Evolutionary conservation across 1,140 invertebrate species (phyloP).

Genomic region (Spodoptera litura): DNA sequence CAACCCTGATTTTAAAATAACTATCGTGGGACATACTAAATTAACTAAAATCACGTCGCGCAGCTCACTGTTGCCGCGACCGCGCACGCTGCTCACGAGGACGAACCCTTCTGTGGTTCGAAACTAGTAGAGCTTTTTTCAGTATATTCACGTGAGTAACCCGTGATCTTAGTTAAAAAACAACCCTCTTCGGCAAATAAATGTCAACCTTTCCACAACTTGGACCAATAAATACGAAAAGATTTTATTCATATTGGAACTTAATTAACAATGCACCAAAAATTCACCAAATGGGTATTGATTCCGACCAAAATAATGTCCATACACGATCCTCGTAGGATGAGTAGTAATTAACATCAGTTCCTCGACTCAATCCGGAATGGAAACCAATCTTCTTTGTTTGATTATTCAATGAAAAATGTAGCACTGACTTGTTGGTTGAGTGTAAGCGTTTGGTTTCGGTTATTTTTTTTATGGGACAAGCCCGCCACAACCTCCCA

Average conservation of each 20-base stretch:
- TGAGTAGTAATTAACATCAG: conserved; percentile 23
- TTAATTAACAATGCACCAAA: not conserved
- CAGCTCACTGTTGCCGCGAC: too few species aligned
- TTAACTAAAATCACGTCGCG: too few species aligned
- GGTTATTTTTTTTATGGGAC: too few species aligned
- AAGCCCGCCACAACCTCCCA: too few species aligned
- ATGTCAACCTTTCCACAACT: not conserved
- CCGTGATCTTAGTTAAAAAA: not conserved
- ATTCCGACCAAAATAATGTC: not conserved
- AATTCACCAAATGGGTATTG: not conserved
- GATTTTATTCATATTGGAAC: not conserved
- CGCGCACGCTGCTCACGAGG: too few species aligned
- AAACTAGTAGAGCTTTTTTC: too few species aligned
- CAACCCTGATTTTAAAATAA: too few species aligned
- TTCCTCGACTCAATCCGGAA: conserved; percentile 39
- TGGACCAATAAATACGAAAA: not conserved
- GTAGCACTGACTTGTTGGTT: too few species aligned
- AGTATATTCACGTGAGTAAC: too few species aligned
- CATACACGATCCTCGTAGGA: not conserved
- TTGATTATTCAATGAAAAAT: not conserved
- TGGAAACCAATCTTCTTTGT: conserved; percentile 48
- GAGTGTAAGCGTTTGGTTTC: too few species aligned
- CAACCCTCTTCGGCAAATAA: not conserved
- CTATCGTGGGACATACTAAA: too few species aligned
- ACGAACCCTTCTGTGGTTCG: too few species aligned